Base-by-base conservation (phyloP, 2,888 invertebrate species). In the Morpho achilles region DNA sequence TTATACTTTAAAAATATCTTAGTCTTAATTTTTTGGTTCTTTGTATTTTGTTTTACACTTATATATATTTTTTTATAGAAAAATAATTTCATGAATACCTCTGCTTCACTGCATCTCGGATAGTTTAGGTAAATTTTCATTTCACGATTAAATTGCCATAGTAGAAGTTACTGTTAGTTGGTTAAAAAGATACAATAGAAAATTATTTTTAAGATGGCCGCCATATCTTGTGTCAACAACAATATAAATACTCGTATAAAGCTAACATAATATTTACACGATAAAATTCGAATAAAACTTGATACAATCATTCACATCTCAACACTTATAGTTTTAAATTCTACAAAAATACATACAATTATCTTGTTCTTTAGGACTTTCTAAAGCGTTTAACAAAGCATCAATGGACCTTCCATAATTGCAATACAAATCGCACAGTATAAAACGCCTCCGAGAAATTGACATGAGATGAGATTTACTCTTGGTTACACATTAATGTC, bases 201-300 rank as follows among this genome's bases (percentile, higher is more conserved):
- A 56, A 50, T 22, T 32, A 48, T 50, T 57, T 49, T 32, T 45
- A 56, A 65, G 53, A 60, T 60, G 57, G 56, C 58, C 62, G 61
- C 60, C 61, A 58, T 48, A 53, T 47, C 50, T 53, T 46, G 58
- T 53, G 57, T 59, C 56, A 73, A 69, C 67, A 68, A 66, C 67
- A 72, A 74, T 73, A 73, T 74, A 72, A 75, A 77, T 74, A 77
- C 71, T 32, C 32, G 32, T 32, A 32, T 32, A 65, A 74, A 72
- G 65, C 71, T 76, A 69, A 67, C 60, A 43, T 67, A 68, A 64
- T 82, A 80, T 80, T 74, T 80, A 82, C 78, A 80, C 65, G 60
- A 70, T 78, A 78, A 32, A 32, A 77, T 77, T 76, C 71, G 72
- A 75, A 70, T 52, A 63, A 60, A 63, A 63, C 59, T 56, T 56